Evolutionary conservation across 64 coral and sea anemone species (phyloP).

Genomic region (Montipora cactus): DNA sequence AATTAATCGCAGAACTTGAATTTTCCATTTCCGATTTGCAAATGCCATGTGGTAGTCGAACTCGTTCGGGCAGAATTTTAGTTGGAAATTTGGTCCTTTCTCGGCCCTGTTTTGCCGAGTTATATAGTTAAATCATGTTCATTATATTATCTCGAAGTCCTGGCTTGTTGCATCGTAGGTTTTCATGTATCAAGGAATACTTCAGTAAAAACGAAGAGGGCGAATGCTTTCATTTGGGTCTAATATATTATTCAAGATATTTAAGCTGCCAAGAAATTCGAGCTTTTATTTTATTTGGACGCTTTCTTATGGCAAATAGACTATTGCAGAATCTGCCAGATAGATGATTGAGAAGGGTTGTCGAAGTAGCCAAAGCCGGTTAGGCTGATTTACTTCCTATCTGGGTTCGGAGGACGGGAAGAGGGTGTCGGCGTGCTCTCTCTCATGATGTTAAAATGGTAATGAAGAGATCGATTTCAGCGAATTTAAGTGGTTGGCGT

Average conservation of each 20-base stretch:
- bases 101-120: not conserved
- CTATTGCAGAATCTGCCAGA: slow-evolving; percentile 13
- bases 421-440: slow-evolving; percentile 65
- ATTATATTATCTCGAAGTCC: slow-evolving; percentile 22
- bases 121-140: not conserved
- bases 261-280: slow-evolving; percentile 89
- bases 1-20: not conserved
- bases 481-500: slow-evolving; percentile 77
- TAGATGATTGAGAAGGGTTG: not conserved
- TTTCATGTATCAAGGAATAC: slow-evolving; percentile 20
- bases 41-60: slow-evolving; percentile 39
- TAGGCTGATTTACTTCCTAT: slow-evolving; percentile 1
- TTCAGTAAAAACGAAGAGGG: not conserved
- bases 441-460: slow-evolving; percentile 88
- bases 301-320: slow-evolving; percentile 52
- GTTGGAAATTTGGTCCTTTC: slow-evolving; percentile 6
- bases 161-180: not conserved
- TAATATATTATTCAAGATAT: slow-evolving; percentile 98
- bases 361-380: not conserved
- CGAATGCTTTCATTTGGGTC: slow-evolving; percentile 31
- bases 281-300: slow-evolving; percentile 66
- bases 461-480: slow-evolving; percentile 92
- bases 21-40: slow-evolving; percentile 37
- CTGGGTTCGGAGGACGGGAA: slow-evolving; percentile 62
- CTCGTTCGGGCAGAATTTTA: slow-evolving; percentile 48